Conservation (phyloP, 1,140 invertebrate species). For the Nixonia krombeini region DNA sequence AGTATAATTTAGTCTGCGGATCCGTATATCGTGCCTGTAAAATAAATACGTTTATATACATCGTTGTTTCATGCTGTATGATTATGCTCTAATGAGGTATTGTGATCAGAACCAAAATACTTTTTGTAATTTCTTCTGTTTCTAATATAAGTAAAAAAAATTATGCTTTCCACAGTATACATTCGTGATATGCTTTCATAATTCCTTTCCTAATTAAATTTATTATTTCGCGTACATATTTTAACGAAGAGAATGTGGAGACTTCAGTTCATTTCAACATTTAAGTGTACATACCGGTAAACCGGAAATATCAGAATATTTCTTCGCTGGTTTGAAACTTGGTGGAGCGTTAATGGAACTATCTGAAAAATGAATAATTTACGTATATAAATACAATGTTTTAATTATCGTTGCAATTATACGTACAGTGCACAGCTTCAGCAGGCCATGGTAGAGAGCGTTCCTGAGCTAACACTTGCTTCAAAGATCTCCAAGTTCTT, state of each 20-base stretch:
- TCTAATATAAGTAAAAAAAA: slow-evolving; percentile 16
- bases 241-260: too few species aligned
- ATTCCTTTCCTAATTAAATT: too few species aligned
- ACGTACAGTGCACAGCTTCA: slow-evolving; percentile 78
- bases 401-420: slow-evolving; percentile 21
- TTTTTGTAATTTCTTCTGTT: slow-evolving; percentile 48
- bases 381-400: slow-evolving; percentile 6
- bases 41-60: slow-evolving; percentile 50
- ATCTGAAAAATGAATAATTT: slow-evolving; percentile 71
- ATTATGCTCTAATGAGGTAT: slow-evolving; percentile 25
- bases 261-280: too few species aligned
- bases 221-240: too few species aligned
- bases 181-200: neutral
- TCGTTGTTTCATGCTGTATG: slow-evolving; percentile 10
- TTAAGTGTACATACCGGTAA: slow-evolving; percentile 80
- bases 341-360: slow-evolving; percentile 91
- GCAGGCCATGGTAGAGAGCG: slow-evolving; percentile 79
- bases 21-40: slow-evolving; percentile 88
- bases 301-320: slow-evolving; percentile 94
- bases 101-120: slow-evolving; percentile 44
- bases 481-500: slow-evolving; percentile 82
- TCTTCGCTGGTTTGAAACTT: slow-evolving; percentile 91
- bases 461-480: slow-evolving; percentile 84
- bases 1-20: slow-evolving; percentile 90
- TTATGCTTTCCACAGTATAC: slow-evolving; percentile 1